phyloP scores from a whole-genome alignment of 2,113 vertebrate species.

The Grantiella picta region DNA sequence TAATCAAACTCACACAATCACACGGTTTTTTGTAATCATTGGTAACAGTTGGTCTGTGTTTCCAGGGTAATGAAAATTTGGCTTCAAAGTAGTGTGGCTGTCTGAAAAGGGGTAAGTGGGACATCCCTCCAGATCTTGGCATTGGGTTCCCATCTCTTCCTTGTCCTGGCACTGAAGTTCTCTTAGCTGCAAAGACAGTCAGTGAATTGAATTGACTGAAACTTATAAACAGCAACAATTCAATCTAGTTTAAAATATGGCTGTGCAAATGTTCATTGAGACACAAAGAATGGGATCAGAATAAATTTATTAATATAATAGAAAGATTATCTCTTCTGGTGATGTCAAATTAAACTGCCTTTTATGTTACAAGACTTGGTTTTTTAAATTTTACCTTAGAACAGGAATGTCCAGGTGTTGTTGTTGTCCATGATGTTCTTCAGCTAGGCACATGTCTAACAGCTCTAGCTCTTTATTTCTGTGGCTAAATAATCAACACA shows the following conservation, averaged over 20 bases:
- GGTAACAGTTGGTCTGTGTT: neutral
- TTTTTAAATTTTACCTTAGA: neutral
- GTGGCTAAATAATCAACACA: neutral
- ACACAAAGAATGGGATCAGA: neutral
- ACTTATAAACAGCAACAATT: neutral
- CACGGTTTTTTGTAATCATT: rapidly evolving
- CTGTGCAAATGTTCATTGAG: neutral
- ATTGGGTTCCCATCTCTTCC: neutral
- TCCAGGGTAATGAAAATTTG: neutral
- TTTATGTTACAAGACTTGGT: neutral
- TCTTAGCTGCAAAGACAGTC: neutral
- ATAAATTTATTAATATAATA: neutral
- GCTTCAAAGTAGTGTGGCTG: neutral
- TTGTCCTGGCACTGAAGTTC: neutral
- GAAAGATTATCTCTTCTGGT: neutral
- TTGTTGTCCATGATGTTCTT: neutral
- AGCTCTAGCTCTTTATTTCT: neutral
- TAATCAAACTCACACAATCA: neutral
- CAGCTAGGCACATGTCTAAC: neutral
- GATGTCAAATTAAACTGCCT: neutral
- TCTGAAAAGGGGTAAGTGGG: neutral
- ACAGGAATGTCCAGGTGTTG: neutral
- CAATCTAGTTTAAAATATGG: neutral
- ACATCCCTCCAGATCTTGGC: neutral
- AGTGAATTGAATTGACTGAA: neutral